Base-by-base conservation (phyloP, 2,888 invertebrate species). In the Thymelicus sylvestris region DNA sequence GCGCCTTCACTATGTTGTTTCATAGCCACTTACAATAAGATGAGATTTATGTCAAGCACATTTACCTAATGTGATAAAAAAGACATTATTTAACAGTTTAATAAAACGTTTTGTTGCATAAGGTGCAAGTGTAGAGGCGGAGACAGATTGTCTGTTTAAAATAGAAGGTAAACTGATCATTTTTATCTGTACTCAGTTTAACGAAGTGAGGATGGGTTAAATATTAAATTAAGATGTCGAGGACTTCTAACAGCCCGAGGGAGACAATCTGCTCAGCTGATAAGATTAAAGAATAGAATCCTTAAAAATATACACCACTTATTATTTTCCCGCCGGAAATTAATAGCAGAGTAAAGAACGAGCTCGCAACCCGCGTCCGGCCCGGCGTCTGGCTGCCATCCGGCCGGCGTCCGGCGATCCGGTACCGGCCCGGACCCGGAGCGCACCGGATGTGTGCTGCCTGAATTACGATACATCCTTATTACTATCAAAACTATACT, bases 271-370 rank as follows among this genome's bases (percentile, higher is more conserved):
- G 7, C 50, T 44, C 10, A 44, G 19, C 19, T 52, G 19, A 15
- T 19, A n/a, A 7, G 50, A 52, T 52, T 52, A 52, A 52, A 52
- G 50, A 19, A 52, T 12, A 41, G 55, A 65, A 55, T 65, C 55
- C 61, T 55, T 65, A 65, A 65, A 65, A 65, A 65, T 65, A 65
- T 65, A 65, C 64, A 52, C 15, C 41, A 41, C 10, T 39, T 52
- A 19, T 52, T 15, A 39, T 52, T 52, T 65, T 52, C 64, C 39
- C 19, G 52, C 52, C 19, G 52, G 52, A 52, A 65, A 52, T 52
- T 65, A 65, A 65, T 65, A 52, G 64, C 38, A 39, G 12, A 15
- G 52, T 63, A 61, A 47, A 52, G 50, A 52, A 12, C 0, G 7
- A 52, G 50, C 5, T 7, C 15, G 15, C 50, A 7, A n/a, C 50